Evolutionary conservation across 2,888 invertebrate species (phyloP).

Genomic region (Eudasyphora cyanicolor): DNA sequence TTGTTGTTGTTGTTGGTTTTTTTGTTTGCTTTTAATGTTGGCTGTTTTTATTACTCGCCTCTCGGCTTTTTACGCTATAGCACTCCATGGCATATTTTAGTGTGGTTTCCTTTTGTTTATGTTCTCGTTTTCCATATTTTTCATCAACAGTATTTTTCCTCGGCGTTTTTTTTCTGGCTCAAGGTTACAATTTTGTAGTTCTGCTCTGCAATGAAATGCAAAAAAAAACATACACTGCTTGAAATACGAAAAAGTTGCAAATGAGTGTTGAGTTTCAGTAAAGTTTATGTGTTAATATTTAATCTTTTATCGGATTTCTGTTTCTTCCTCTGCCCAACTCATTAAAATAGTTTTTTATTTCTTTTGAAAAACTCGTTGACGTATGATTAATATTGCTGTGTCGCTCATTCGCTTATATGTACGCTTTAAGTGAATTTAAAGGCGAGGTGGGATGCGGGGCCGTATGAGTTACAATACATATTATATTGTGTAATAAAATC

Average conservation of each 20-base stretch:
- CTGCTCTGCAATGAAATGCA: not conserved
- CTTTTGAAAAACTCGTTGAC: not conserved
- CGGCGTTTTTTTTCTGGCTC: conserved; percentile 7
- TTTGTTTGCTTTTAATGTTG: not conserved
- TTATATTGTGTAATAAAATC: not conserved
- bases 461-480: not conserved
- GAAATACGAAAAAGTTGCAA: conserved; percentile 4
- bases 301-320: not conserved
- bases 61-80: not conserved
- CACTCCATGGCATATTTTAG: not conserved
- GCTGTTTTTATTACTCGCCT: not conserved
- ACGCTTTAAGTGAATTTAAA: too few relatives aligned
- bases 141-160: not conserved
- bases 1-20: not conserved
- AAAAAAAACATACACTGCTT: not conserved
- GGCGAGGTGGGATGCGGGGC: too few relatives aligned
- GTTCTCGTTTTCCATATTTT: not conserved
- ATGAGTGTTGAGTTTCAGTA: not conserved
- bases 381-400: conserved; percentile 32
- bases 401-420: not conserved
- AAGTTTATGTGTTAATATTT: not conserved
- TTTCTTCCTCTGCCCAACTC: not conserved
- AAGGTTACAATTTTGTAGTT: conserved; percentile 21
- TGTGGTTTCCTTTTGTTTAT: not conserved
- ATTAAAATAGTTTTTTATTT: not conserved